Percentiles rank a stretch among this genome's conserved stretches.
Conservation (phyloP, 2,113 vertebrate genomes). For the Phalacrocorax aristotelis region DNA sequence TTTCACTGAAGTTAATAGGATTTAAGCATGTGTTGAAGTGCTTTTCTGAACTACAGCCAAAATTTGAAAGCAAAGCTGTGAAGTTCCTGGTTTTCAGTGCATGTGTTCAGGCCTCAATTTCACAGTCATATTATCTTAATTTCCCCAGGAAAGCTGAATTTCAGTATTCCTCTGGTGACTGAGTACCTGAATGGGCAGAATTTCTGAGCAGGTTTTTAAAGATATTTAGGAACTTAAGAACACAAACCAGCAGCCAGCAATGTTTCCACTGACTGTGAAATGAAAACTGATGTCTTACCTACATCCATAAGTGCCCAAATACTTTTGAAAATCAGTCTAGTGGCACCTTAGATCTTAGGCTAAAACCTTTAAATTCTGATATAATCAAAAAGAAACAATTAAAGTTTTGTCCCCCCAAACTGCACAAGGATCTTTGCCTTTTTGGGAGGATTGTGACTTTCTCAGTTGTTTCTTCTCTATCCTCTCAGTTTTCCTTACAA, state of each 20-base stretch:
- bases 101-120: neutral
- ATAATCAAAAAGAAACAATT: neutral
- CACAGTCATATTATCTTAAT: neutral
- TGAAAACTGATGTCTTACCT: neutral
- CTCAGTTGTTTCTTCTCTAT: neutral
- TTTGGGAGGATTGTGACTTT: fast-evolving
- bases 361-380: neutral
- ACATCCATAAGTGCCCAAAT: neutral
- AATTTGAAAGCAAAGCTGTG: neutral
- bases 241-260: neutral
- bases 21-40: neutral
- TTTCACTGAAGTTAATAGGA: neutral
- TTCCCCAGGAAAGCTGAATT: neutral
- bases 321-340: neutral
- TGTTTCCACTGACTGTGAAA: neutral
- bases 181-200: neutral
- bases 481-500: neutral
- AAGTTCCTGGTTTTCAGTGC: neutral
- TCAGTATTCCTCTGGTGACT: neutral
- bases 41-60: slow-evolving; percentile 24
- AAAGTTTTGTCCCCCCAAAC: neutral
- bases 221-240: neutral
- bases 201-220: neutral
- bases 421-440: neutral
- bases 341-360: neutral